phyloP scores from a whole-genome alignment of 2,113 vertebrate species.

The Varanus komodoensis region DNA sequence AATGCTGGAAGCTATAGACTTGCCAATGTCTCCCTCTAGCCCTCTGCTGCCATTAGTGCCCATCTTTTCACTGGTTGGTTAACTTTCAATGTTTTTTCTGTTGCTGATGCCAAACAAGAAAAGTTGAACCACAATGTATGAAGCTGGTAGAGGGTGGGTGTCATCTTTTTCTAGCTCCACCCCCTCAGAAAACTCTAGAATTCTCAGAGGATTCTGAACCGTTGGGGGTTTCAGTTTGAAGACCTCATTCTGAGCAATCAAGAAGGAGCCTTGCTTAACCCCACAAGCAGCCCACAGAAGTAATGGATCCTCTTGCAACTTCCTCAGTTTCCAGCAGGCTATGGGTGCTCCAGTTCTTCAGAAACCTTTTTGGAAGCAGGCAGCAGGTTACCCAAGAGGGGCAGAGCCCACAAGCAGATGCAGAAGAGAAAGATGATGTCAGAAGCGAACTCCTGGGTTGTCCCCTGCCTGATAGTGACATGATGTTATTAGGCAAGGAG shows the following conservation, averaged over 20 bases:
- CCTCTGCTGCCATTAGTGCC: neutral
- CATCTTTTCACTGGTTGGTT: neutral
- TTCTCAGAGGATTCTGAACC: fast-evolving
- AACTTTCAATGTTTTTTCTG: neutral
- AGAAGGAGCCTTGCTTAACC: neutral
- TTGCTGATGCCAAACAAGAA: neutral
- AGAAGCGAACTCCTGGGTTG: neutral
- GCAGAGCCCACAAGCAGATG: neutral
- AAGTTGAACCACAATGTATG: neutral
- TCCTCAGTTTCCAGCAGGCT: neutral
- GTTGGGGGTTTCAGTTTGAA: conserved; percentile 44
- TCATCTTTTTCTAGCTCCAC: neutral
- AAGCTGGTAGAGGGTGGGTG: neutral
- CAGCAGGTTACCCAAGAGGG: fast-evolving
- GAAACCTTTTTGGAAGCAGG: conserved; percentile 30
- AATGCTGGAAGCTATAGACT: neutral
- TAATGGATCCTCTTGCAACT: fast-evolving
- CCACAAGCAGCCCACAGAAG: neutral
- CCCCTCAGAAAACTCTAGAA: neutral
- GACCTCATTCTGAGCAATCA: neutral
- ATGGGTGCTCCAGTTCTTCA: conserved; percentile 50
- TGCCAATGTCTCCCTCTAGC: neutral
- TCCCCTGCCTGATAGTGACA: neutral
- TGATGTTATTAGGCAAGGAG: neutral
- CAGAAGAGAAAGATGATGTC: fast-evolving